phyloP scores from a whole-genome alignment of 2,797 vertebrate genomes.

The Tadarida brasiliensis region DNA sequence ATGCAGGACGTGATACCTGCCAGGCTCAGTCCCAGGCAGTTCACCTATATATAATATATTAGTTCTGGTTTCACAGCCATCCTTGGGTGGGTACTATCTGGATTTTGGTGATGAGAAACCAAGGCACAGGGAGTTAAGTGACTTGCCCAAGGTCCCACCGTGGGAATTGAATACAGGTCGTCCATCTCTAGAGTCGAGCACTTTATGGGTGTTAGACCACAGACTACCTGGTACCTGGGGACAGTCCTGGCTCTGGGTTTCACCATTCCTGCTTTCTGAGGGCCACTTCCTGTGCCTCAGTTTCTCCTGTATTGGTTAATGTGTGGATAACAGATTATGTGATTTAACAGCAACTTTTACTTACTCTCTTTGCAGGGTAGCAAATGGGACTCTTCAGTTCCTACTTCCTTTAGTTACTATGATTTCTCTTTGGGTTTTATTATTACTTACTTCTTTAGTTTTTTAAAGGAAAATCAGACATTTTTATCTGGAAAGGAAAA shows the following conservation, averaged over 20 bases:
- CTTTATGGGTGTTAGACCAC: background rate
- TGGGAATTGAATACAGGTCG: background rate
- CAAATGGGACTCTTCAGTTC: background rate
- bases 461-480: slow-evolving; percentile 20
- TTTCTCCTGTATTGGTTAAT: background rate
- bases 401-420: background rate
- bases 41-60: rapidly evolving
- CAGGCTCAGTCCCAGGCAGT: background rate
- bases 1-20: rapidly evolving
- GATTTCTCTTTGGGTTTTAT: background rate
- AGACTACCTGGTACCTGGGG: background rate
- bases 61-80: background rate
- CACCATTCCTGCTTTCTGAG: background rate
- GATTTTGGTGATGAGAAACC: background rate
- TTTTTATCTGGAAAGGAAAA: background rate
- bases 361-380: background rate
- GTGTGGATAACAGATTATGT: no score
- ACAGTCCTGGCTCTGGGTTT: background rate
- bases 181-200: rapidly evolving
- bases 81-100: background rate
- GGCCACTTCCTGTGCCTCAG: background rate
- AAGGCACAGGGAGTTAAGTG: background rate
- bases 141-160: background rate
- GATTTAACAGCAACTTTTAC: no score
- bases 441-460: background rate